phyloP scores from a whole-genome alignment of 2,113 vertebrate species.

The Lasiurus borealis region DNA sequence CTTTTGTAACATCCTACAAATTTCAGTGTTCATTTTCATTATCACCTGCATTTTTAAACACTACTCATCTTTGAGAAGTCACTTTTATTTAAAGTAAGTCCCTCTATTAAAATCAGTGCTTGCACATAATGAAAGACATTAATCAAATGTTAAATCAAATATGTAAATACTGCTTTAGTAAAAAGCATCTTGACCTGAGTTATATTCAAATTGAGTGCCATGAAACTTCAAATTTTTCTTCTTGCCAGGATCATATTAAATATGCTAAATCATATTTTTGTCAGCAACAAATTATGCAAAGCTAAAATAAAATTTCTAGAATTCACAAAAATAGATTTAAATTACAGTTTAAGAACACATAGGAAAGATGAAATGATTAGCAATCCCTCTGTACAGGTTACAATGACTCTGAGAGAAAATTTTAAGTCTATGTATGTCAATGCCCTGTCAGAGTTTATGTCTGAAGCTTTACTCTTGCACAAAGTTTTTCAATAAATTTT shows the following conservation, averaged over 20 bases:
- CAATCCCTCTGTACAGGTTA: neutral
- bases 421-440: neutral
- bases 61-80: neutral
- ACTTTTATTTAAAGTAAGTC: neutral
- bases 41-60: neutral
- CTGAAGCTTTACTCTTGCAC: neutral
- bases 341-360: neutral
- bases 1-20: neutral
- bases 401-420: neutral
- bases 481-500: neutral
- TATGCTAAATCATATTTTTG: conserved; percentile 17
- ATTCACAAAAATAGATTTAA: conserved; percentile 27
- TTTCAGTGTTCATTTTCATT: neutral
- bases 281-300: conserved; percentile 46
- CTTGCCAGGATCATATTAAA: neutral
- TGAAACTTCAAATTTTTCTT: neutral
- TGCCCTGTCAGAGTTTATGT: neutral
- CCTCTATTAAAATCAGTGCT: neutral
- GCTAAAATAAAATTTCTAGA: conserved; percentile 43
- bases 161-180: conserved; percentile 24
- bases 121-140: neutral
- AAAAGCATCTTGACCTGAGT: conserved; percentile 38
- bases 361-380: conserved; percentile 3
- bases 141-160: conserved; percentile 46
- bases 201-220: no score